phyloP scores from a whole-genome alignment of 2,797 vertebrate species.

The Clamator glandarius region DNA sequence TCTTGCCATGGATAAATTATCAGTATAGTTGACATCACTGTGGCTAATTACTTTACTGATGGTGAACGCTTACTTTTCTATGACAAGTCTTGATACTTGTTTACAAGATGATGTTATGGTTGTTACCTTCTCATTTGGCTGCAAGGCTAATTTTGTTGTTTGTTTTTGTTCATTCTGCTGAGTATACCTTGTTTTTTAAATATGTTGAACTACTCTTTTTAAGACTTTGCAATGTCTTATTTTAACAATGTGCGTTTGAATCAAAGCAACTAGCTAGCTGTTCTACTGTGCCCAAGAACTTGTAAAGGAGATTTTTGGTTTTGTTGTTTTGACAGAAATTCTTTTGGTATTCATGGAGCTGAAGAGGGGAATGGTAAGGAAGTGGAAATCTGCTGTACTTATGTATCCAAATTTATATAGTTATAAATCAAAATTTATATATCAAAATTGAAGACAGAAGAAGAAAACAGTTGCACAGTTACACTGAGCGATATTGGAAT shows the following conservation, averaged over 20 bases:
- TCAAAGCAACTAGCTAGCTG: neutral
- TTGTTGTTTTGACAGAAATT: slow-evolving; percentile 13
- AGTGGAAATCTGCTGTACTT: neutral
- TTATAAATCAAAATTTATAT: neutral
- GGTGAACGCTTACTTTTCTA: neutral
- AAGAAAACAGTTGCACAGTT: neutral
- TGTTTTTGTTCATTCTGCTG: neutral
- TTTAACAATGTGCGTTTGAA: slow-evolving; percentile 19
- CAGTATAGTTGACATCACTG: neutral
- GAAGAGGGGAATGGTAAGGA: neutral
- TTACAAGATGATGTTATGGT: neutral
- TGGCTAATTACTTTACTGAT: neutral
- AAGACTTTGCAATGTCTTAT: slow-evolving; percentile 14
- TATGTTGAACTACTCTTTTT: slow-evolving; percentile 1
- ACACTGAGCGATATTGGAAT: neutral
- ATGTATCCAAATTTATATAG: neutral
- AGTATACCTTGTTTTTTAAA: neutral
- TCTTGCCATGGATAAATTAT: neutral
- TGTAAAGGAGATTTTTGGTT: neutral
- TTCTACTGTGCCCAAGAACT: slow-evolving; percentile 1
- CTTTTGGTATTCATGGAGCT: neutral
- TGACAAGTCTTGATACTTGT: neutral
- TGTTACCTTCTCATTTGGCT: slow-evolving; percentile 24
- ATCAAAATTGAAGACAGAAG: neutral
- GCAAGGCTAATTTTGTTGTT: neutral